Evolutionary conservation across 2,797 vertebrate genomes (phyloP).

Genomic region (Sebastolobus altivelis): DNA sequence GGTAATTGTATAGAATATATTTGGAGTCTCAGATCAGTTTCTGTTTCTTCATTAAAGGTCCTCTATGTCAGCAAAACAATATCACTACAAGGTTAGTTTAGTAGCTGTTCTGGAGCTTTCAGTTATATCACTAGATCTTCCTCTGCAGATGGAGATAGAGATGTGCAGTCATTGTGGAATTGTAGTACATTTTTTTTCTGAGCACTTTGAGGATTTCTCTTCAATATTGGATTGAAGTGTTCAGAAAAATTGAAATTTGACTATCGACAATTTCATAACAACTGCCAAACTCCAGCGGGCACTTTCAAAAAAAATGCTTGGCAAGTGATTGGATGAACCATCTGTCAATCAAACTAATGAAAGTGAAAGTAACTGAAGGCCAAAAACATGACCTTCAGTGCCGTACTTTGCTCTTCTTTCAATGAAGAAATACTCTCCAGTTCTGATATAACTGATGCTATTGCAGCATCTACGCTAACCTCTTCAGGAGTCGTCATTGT

Average conservation of each 20-base stretch:
- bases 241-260: neutral
- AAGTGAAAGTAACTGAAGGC: too few species aligned
- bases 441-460: too few species aligned
- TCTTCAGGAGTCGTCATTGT: too few species aligned
- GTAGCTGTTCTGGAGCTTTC: slow-evolving; percentile 14
- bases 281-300: neutral
- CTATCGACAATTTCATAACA: neutral
- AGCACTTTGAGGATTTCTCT: neutral
- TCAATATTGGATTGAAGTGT: neutral
- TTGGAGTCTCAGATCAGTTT: neutral
- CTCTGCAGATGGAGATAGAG: neutral
- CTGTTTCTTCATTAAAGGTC: neutral
- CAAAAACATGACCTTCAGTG: too few species aligned
- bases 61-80: neutral
- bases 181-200: neutral
- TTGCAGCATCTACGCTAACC: too few species aligned
- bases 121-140: neutral
- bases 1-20: neutral
- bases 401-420: too few species aligned
- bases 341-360: too few species aligned
- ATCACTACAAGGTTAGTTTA: neutral
- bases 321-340: too few species aligned
- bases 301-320: too few species aligned
- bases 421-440: too few species aligned
- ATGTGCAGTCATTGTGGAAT: neutral